A percentile compares a stretch with the other conserved stretches of the same genome.
These are phyloP conservation scores for Amniataba percoides DNA, from an alignment of 2,797 vertebrate species.

Conservation along the genomic window DNA sequence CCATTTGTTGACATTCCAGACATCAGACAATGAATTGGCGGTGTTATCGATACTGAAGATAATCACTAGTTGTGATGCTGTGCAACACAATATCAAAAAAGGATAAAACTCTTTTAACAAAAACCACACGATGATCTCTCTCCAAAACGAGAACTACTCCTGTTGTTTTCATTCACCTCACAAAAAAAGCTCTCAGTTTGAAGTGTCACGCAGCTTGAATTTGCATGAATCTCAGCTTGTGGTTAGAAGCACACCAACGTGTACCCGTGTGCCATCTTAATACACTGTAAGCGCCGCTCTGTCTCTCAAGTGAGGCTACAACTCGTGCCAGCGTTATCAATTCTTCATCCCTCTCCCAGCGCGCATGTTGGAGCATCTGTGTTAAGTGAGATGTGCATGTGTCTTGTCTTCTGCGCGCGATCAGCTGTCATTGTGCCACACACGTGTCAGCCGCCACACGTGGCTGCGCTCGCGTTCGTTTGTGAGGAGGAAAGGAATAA, in stretches of 20 bases:
- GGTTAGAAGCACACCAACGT: background rate
- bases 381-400: constrained; percentile 22
- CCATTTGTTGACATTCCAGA: background rate
- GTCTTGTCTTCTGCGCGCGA: constrained; percentile 25
- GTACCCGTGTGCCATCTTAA: background rate
- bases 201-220: background rate
- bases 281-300: background rate
- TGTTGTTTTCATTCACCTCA: background rate
- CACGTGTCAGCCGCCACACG: constrained; percentile 27
- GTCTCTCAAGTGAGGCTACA: background rate
- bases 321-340: background rate
- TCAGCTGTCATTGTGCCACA: constrained; percentile 45
- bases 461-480: constrained; percentile 39
- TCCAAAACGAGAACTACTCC: background rate
- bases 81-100: background rate
- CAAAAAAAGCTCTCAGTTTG: background rate
- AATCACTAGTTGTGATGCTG: background rate
- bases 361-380: constrained; percentile 17
- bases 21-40: background rate
- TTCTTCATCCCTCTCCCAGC: constrained; percentile 20
- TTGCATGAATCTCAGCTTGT: background rate
- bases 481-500: constrained; percentile 39
- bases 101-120: background rate
- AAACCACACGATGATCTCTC: background rate
- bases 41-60: background rate